phyloP scores from a whole-genome alignment of 2,797 vertebrate species.

The Iguana delicatissima region DNA sequence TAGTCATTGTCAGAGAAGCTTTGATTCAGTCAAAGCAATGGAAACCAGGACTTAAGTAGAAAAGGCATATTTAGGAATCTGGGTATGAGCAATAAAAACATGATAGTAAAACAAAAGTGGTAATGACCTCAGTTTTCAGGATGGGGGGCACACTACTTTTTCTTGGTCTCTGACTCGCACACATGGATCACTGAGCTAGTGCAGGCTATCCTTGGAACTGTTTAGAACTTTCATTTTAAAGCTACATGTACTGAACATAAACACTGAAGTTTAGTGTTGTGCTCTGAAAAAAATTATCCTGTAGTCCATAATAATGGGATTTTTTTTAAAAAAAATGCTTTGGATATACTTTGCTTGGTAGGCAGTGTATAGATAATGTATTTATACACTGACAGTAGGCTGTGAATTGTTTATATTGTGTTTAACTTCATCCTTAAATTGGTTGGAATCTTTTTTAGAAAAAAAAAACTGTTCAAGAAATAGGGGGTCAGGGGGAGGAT shows the following conservation, averaged over 20 bases:
- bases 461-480: no score
- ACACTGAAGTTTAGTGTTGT: neutral
- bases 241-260: neutral
- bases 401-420: no score
- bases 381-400: neutral
- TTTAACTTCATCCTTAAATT: no score
- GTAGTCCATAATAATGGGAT: no score
- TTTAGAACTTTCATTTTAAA: no score
- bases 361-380: neutral
- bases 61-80: conserved; percentile 54
- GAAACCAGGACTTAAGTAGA: conserved; percentile 60
- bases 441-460: no score
- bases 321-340: neutral
- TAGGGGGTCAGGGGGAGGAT: no score
- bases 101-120: conserved; percentile 64
- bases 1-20: conserved; percentile 65
- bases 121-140: conserved; percentile 10
- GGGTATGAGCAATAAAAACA: conserved; percentile 67
- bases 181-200: no score
- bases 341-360: neutral
- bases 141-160: no score
- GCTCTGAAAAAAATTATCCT: neutral
- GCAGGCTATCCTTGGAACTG: no score
- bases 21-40: conserved; percentile 64
- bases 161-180: no score